Conservation (phyloP, 2,888 invertebrate genomes). For the Penaeus monodon region DNA sequence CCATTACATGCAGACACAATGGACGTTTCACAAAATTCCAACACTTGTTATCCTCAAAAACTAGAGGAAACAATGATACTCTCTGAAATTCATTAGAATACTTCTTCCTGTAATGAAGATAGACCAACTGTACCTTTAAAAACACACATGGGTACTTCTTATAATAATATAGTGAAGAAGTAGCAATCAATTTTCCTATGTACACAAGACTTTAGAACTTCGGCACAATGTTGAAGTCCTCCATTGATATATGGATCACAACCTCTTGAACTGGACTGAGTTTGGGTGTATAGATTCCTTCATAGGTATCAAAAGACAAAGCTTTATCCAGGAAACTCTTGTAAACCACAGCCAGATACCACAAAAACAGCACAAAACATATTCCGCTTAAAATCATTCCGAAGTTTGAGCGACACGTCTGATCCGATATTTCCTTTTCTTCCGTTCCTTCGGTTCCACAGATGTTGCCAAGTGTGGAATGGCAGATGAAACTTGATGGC, state of each 20-base stretch:
- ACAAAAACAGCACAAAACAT: slow-evolving; percentile 42
- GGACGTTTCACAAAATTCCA: too few species aligned
- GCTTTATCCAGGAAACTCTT: slow-evolving; percentile 26
- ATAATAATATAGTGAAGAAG: too few species aligned
- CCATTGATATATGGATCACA: slow-evolving; percentile 34
- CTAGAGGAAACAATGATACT: too few species aligned
- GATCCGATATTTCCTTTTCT: slow-evolving; percentile 26
- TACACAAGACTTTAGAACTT: not conserved
- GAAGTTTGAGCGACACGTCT: slow-evolving; percentile 47
- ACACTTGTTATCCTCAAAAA: too few species aligned
- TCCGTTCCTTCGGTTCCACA: slow-evolving; percentile 2
- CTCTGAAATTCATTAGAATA: too few species aligned
- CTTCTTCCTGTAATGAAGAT: too few species aligned
- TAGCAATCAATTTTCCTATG: too few species aligned
- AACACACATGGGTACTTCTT: too few species aligned
- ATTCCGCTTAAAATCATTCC: slow-evolving; percentile 34
- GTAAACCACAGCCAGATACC: slow-evolving; percentile 42
- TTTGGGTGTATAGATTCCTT: not conserved
- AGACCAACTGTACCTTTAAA: too few species aligned
- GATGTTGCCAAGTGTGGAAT: not conserved
- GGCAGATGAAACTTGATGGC: not conserved
- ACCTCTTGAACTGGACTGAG: slow-evolving; percentile 38
- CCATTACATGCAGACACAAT: too few species aligned
- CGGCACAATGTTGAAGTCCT: not conserved
- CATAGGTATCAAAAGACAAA: slow-evolving; percentile 24